Base-by-base conservation (phyloP, 2,113 vertebrate genomes). In the Xenotilapia longispinis region DNA sequence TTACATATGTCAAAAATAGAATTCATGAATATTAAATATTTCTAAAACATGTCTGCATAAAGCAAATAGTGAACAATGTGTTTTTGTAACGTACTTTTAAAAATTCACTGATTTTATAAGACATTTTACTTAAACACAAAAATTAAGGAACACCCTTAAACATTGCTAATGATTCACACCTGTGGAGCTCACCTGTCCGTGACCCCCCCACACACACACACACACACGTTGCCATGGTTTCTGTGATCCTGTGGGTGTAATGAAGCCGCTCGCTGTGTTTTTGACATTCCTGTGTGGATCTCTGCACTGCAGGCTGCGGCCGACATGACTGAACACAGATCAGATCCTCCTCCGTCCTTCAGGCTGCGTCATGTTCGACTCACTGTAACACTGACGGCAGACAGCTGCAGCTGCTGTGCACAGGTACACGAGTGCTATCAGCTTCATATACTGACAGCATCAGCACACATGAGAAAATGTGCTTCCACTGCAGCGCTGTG, bases 251-350 rank as follows among this genome's bases (percentile, higher is more conserved):
- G 40, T 73, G 68, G 68, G 68, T 1, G 68, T 45, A 11, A 45
- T 73, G 68, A 73, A 45, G 65, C 65, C 21, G 21, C 40, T 21
- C 3, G 5, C 12, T 73, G 65, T 73, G 65, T 73, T 73, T 73
- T 10, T 1, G 65, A 73, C 65, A 73, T 73, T 73, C 65, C 65
- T 45, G 21, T 73, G 40, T 47, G 70, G 70, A 1, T 75, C 70
- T 28, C 42, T 17, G 6, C 23, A 0, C 70, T 75, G 70, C 70
- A 47, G 38, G 84, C 84, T 75, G 81, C 45, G n/a, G 42, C 75
- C 0, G 33, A 87, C 88, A 87, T 63, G 91, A 92, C 88, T 47
- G 78, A 84, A 92, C 91, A 88, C 5, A 31, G 83, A 80, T 63
- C 86, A 75, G 86, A 60, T 79, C 80, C 9, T 68, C 51, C 68